phyloP scores from a whole-genome alignment of 2,888 invertebrate species.

The Lamellibrachia columna region DNA sequence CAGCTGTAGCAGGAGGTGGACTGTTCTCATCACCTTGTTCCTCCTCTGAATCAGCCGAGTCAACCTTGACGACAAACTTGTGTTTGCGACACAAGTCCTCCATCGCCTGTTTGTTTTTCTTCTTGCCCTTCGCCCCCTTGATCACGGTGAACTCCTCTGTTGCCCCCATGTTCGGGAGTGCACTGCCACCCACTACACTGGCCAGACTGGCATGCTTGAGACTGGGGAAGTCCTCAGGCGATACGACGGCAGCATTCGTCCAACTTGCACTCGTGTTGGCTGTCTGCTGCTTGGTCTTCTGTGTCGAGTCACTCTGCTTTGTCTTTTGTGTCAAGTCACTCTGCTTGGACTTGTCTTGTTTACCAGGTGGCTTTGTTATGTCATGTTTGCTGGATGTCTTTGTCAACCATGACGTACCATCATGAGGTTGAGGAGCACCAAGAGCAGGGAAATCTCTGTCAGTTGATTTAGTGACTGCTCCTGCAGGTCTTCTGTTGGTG shows the following conservation, averaged over 20 bases:
- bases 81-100: slow-evolving; percentile 30
- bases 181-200: background rate
- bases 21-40: background rate
- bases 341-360: background rate
- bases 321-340: background rate
- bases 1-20: background rate
- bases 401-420: slow-evolving; percentile 7
- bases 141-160: background rate
- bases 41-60: background rate
- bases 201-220: background rate
- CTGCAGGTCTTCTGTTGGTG: background rate
- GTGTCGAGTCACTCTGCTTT: background rate
- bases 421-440: background rate
- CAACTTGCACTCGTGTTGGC: background rate
- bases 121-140: background rate
- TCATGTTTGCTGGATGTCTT: background rate
- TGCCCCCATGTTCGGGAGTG: background rate
- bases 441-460: background rate
- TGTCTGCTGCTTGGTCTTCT: background rate
- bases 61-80: slow-evolving; percentile 18
- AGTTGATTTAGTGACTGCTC: background rate
- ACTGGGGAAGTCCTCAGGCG: background rate
- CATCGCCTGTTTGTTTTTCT: slow-evolving; percentile 23
- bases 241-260: background rate
- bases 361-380: background rate